Base-by-base conservation (phyloP, 2,797 vertebrate species). In the Okamejei kenojei region DNA sequence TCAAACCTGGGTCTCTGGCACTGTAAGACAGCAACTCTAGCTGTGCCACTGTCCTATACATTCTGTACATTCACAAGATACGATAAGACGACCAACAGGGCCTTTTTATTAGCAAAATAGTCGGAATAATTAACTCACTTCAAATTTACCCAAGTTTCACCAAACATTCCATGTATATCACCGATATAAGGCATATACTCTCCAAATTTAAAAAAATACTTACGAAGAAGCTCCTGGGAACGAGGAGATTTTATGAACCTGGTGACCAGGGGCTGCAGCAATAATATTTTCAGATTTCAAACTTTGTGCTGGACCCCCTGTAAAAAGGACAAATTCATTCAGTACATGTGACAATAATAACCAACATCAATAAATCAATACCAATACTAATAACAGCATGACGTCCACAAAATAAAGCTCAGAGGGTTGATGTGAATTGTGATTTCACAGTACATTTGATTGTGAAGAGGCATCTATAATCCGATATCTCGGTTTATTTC, bases 211-310 rank as follows among this genome's bases (percentile, higher is more conserved):
- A 58, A 76, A 76, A 29, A 10, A 54, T 38, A 97, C 97, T 96
- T 86, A 97, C 97, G 96, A 95, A 0, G 84, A 65, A 15, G 95
- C 71, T 1, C 96, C 61, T 93, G 96, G 76, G 91, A 96, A 97
- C 0, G 96, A 94, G 94, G 97, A 96, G 0, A 94, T 65, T 94
- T 97, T 97, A 96, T 61, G 95, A 54, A 95, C 94, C 93, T 95
- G 96, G 0, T 94, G 94, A 15, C 76, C 88, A n/a, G 96, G 93
- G 45, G 94, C 93, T 1, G 95, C 94, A 1, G 94, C 91, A 0
- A 96, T 71, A 21, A 95, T 84, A 93, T 82, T 0, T 19, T 96
- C 95, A 13, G 93, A 93, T 94, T 97, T 97, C 94, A 96, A 80
- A 61, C 95, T 95, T 93, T 94, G 95, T 15, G 94, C 96, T 96